Evolutionary conservation across 2,113 vertebrate genomes (phyloP).

Genomic region (Merops nubicus): DNA sequence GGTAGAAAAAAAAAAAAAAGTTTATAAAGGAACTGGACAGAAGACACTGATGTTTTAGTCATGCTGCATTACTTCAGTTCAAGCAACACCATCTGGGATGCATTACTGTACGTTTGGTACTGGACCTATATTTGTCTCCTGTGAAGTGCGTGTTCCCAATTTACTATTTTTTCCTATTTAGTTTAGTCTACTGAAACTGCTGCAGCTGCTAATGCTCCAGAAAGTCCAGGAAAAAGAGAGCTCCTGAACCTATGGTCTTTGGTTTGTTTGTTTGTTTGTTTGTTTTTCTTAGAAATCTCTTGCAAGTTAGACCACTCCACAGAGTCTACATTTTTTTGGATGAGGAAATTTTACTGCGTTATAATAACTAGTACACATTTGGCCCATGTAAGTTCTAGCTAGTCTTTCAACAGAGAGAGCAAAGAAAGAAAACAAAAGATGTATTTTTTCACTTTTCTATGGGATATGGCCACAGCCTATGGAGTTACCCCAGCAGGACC

Average conservation of each 20-base stretch:
- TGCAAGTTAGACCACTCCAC: neutral
- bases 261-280: neutral
- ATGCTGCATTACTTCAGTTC: neutral
- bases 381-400: neutral
- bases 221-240: neutral
- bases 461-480: rapidly evolving
- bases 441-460: neutral
- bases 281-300: neutral
- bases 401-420: neutral
- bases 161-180: neutral
- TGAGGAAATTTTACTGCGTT: neutral
- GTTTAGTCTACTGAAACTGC: neutral
- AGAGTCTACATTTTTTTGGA: neutral
- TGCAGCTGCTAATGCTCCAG: neutral
- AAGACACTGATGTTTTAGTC: neutral
- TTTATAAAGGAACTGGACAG: neutral
- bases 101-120: neutral
- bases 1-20: neutral
- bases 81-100: neutral
- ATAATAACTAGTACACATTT: neutral
- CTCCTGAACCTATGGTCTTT: neutral
- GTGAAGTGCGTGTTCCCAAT: neutral
- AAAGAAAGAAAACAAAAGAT: neutral
- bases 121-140: neutral
- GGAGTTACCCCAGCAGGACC: neutral